Percentiles rank a stretch among this genome's conserved stretches.
Conservation (phyloP, 1,140 invertebrate species). For the Lysiphlebus fabarum region DNA sequence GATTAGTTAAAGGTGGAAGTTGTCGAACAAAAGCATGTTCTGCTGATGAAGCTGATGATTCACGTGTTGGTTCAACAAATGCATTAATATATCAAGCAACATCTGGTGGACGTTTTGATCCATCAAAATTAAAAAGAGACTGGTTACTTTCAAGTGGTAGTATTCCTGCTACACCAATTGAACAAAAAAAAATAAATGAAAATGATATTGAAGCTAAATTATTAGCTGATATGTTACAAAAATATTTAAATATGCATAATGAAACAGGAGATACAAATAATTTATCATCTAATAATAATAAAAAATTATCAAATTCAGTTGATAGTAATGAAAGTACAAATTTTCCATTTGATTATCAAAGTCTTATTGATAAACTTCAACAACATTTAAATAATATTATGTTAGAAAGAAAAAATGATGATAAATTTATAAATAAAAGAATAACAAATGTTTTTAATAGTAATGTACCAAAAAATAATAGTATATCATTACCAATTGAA, state of each 20-base stretch:
- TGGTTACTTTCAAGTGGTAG: slow-evolving; percentile 46
- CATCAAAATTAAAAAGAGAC: slow-evolving; percentile 65
- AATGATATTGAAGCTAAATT: slow-evolving; percentile 59
- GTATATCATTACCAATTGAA: too few relatives aligned
- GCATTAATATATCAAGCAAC: slow-evolving; percentile 53
- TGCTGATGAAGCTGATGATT: slow-evolving; percentile 61
- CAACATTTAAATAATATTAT: slow-evolving; percentile 60
- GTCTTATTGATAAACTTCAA: slow-evolving; percentile 64
- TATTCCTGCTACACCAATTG: slow-evolving; percentile 36
- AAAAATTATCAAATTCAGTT: background rate
- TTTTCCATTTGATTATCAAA: slow-evolving; percentile 59
- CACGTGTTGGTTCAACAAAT: slow-evolving; percentile 53
- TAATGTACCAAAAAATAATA: too few relatives aligned
- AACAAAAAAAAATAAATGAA: slow-evolving; percentile 24
- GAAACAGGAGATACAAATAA: slow-evolving; percentile 37
- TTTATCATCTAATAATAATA: slow-evolving; percentile 8
- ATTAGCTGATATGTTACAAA: slow-evolving; percentile 65
- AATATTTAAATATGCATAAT: slow-evolving; percentile 61
- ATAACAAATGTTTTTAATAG: slow-evolving; percentile 20
- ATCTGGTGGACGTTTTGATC: slow-evolving; percentile 62
- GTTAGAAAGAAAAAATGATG: slow-evolving; percentile 37
- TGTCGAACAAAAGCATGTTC: slow-evolving; percentile 61
- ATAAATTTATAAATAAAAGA: slow-evolving; percentile 7
- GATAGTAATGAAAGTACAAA: slow-evolving; percentile 16
- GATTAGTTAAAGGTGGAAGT: slow-evolving; percentile 62